Evolutionary conservation across 2,797 vertebrate genomes (phyloP).

Genomic region (Ispidina picta): DNA sequence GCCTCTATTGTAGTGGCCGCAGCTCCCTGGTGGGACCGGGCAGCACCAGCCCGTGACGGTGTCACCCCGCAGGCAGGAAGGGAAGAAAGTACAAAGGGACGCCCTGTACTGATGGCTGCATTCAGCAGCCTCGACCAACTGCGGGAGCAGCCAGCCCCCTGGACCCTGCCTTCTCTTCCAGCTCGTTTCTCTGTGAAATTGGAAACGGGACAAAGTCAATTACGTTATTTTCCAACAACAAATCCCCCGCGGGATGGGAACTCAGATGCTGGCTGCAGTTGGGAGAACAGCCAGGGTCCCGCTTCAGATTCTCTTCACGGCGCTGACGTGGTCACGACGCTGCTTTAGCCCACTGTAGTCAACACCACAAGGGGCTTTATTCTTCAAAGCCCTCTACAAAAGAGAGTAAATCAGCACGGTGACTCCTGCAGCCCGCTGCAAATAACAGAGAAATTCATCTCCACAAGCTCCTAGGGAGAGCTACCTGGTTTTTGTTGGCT

Average conservation of each 20-base stretch:
- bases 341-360: background rate
- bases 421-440: background rate
- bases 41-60: background rate
- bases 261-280: conserved; percentile 6
- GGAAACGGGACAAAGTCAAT: conserved; percentile 49
- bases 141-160: background rate
- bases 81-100: background rate
- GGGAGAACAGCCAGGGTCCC: background rate
- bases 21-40: background rate
- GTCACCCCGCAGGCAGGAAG: background rate
- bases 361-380: background rate
- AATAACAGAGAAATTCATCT: background rate
- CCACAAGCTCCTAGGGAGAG: background rate
- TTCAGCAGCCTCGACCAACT: conserved; percentile 3
- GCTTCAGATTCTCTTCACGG: background rate
- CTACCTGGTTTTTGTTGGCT: background rate
- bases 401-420: background rate
- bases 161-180: background rate
- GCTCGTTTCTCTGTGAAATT: conserved; percentile 14
- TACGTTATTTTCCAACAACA: conserved; percentile 30
- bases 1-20: background rate
- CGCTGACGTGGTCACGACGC: background rate
- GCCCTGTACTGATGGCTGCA: conserved; percentile 5
- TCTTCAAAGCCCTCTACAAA: background rate
- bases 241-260: conserved; percentile 22